A percentile compares a stretch with the other conserved stretches of the same genome.
These are phyloP conservation scores for Telenomus remus DNA, from an alignment of 1,140 invertebrate species.

Conservation along the genomic window DNA sequence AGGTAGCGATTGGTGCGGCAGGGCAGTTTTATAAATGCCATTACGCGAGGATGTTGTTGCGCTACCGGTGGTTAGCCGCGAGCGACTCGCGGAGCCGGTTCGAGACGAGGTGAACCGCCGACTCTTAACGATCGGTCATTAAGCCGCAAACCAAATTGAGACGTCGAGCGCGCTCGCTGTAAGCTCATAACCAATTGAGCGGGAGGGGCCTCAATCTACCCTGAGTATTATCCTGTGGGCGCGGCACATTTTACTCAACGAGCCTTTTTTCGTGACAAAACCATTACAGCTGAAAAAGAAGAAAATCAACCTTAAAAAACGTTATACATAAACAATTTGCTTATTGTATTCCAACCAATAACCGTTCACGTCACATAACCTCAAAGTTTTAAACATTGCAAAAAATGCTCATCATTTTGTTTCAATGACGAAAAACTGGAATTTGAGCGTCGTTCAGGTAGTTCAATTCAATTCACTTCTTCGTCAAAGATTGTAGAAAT, in stretches of 20 bases:
- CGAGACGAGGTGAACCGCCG: slow-evolving; percentile 54
- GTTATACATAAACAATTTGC: no score
- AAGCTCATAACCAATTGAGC: slow-evolving; percentile 66
- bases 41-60: slow-evolving; percentile 55
- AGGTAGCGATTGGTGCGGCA: slow-evolving; percentile 31
- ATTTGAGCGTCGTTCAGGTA: no score
- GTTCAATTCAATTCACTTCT: background rate
- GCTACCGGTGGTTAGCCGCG: slow-evolving; percentile 49
- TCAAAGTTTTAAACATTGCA: no score
- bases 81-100: slow-evolving; percentile 64
- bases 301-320: background rate
- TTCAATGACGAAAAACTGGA: no score
- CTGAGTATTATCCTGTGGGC: slow-evolving; percentile 66
- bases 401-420: no score
- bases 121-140: slow-evolving; percentile 71
- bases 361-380: no score
- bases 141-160: slow-evolving; percentile 71
- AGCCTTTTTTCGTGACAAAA: slow-evolving; percentile 39
- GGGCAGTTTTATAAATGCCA: slow-evolving; percentile 59
- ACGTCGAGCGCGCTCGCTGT: slow-evolving; percentile 64
- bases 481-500: background rate
- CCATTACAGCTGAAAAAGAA: slow-evolving; percentile 18
- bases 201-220: slow-evolving; percentile 62
- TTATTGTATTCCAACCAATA: no score
- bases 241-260: slow-evolving; percentile 46